These are phyloP conservation scores for Mesembrinibis cayennensis DNA, from an alignment of 2,113 vertebrate species.

Conservation along the genomic window DNA sequence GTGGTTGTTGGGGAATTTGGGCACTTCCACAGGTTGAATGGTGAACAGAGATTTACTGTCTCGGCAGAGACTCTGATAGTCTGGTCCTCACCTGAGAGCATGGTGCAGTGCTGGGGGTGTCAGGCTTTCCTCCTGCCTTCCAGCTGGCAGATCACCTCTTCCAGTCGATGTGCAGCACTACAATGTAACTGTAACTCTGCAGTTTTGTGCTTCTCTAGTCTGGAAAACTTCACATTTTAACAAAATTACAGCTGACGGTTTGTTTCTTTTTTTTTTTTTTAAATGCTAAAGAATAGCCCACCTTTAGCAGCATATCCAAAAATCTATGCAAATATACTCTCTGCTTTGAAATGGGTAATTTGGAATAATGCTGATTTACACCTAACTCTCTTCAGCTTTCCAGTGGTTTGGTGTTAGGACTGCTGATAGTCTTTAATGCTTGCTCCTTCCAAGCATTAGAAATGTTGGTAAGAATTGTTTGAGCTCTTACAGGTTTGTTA, in stretches of 20 bases:
- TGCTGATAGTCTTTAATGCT: background rate
- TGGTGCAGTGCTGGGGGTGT: background rate
- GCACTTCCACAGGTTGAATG: background rate
- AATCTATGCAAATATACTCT: background rate
- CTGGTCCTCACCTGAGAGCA: background rate
- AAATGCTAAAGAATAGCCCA: background rate
- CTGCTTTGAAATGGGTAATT: background rate
- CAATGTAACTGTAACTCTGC: accelerated
- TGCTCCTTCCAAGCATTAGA: background rate
- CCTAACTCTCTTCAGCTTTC: background rate
- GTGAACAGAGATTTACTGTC: background rate
- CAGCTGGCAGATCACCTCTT: background rate
- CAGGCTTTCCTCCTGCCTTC: background rate
- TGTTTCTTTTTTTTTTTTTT: background rate
- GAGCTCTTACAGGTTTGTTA: background rate
- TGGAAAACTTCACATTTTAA: background rate
- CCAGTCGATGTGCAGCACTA: background rate
- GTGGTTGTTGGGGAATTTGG: background rate
- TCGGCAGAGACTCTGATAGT: background rate
- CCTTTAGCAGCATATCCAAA: background rate
- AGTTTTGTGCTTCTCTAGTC: background rate
- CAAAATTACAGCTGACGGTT: background rate
- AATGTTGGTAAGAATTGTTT: background rate
- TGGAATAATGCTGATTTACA: background rate
- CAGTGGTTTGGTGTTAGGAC: background rate